Conservation (phyloP, 2,888 invertebrate species). For the Opisthograptis luteolata region DNA sequence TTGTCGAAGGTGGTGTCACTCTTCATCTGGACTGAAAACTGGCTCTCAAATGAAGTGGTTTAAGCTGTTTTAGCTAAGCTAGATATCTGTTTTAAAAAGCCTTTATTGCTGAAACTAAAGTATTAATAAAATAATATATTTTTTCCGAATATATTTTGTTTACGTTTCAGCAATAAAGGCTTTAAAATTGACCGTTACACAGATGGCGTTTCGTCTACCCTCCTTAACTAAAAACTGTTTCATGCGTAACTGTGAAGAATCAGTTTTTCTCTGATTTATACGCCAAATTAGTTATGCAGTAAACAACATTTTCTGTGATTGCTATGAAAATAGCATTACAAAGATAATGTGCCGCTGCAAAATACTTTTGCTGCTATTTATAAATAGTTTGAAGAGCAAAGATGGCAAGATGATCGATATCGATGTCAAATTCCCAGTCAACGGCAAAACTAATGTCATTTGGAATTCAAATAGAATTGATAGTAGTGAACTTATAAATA, state of each 20-base stretch:
- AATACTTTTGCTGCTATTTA: background rate
- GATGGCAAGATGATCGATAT: constrained; percentile 7
- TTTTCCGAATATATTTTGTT: too few species aligned
- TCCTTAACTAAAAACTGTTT: background rate
- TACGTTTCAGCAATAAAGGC: too few species aligned
- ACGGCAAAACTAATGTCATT: constrained; percentile 5
- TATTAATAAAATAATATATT: too few species aligned
- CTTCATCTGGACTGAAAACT: too few species aligned
- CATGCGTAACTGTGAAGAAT: constrained; percentile 7
- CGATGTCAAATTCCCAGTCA: constrained; percentile 7
- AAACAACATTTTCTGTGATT: constrained; percentile 1
- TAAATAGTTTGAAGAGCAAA: background rate
- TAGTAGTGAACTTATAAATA: background rate
- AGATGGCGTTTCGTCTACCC: background rate
- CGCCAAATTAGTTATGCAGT: constrained; percentile 6
- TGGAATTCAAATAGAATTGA: background rate
- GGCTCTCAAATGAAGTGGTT: too few species aligned
- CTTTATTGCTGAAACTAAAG: too few species aligned
- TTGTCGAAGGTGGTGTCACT: too few species aligned
- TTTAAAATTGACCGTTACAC: background rate
- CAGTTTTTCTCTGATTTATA: constrained; percentile 12
- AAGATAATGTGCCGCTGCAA: constrained; percentile 2
- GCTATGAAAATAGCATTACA: background rate
- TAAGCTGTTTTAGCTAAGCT: too few species aligned
- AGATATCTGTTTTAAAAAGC: too few species aligned